Percentiles rank a stretch among this genome's conserved stretches.
Evolutionary conservation across 1,140 invertebrate species (phyloP).

Genomic region (Magallana gigas): DNA sequence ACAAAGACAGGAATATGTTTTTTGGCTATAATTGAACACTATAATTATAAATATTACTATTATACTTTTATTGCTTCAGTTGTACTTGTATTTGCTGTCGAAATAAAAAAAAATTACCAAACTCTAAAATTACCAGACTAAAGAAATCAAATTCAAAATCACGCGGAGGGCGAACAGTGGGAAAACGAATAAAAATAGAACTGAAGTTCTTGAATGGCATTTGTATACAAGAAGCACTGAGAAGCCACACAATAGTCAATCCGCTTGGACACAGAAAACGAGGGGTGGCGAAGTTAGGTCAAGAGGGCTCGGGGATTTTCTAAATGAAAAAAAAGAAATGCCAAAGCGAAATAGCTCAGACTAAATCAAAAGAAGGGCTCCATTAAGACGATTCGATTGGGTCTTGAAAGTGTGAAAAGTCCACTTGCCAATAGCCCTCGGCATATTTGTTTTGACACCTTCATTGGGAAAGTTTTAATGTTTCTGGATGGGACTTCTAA

Average conservation of each 20-base stretch:
- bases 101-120: too few relatives aligned
- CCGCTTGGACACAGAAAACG: neutral
- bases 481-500: constrained; percentile 11
- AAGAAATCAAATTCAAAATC: neutral
- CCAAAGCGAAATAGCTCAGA: constrained; percentile 26
- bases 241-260: constrained; percentile 14
- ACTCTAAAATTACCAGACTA: neutral
- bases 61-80: too few relatives aligned
- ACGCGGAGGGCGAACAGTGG: neutral
- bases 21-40: too few relatives aligned
- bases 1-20: too few relatives aligned
- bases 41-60: too few relatives aligned
- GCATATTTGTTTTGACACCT: constrained; percentile 28
- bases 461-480: constrained; percentile 31
- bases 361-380: constrained; percentile 3
- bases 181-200: neutral
- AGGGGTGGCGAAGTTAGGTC: constrained; percentile 27
- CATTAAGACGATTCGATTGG: constrained; percentile 35
- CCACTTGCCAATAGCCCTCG: neutral
- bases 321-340: constrained; percentile 30
- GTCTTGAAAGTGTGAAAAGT: constrained; percentile 27
- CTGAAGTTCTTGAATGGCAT: constrained; percentile 14
- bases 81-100: too few relatives aligned
- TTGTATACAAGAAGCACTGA: constrained; percentile 9
- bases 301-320: constrained; percentile 7